Conservation (phyloP, 2,797 vertebrate genomes). For the Cossypha niveicapilla region DNA sequence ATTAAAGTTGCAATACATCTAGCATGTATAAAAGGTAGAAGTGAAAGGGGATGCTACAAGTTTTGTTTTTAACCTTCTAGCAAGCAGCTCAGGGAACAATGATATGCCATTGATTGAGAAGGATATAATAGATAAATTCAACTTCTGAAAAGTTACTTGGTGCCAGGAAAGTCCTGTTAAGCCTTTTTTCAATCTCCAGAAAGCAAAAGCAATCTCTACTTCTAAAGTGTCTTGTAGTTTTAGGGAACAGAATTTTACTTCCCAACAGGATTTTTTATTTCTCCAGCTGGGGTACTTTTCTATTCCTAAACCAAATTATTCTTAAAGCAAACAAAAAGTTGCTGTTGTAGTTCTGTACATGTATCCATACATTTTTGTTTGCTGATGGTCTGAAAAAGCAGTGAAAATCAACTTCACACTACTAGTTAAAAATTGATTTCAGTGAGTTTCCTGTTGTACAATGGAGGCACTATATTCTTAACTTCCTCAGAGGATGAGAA, state of each 20-base stretch:
- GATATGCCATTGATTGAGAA: neutral
- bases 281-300: neutral
- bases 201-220: neutral
- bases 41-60: neutral
- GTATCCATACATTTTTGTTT: neutral
- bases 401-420: neutral
- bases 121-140: neutral
- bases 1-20: neutral
- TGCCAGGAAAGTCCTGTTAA: neutral
- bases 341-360: neutral
- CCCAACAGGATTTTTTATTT: neutral
- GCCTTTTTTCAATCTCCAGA: neutral
- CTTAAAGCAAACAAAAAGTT: neutral
- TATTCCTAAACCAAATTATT: neutral
- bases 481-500: neutral
- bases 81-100: neutral
- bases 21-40: neutral
- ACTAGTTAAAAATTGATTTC: neutral
- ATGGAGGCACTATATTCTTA: neutral
- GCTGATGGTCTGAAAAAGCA: neutral
- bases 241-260: neutral
- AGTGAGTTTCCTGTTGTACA: neutral
- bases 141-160: neutral
- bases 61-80: neutral
- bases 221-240: neutral